Evolutionary conservation across 2,797 vertebrate genomes (phyloP), one percentile per base, ranked within the genome.

Genomic region (Pelodytes ibericus): DNA sequence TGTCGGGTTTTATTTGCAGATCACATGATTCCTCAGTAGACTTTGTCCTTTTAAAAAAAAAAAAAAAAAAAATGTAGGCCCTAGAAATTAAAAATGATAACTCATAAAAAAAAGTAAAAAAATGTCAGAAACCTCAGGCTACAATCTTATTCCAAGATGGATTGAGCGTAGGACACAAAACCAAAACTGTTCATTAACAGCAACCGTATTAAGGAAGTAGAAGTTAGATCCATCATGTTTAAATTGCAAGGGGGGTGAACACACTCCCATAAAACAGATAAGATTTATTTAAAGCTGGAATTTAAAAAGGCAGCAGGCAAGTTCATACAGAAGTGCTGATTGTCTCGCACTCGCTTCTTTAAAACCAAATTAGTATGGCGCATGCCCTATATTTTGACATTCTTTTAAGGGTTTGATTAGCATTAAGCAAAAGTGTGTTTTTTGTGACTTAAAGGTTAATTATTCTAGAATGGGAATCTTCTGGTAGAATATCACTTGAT

Each of bases 1-100:
- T 86, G 84, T 77, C 81, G 91, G 93, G 91, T 93, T 95, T 89
- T 86, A 95, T 95, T 94, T 58, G 77, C 53, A 81, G 86, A 86
- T 86, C 86, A 87, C 83, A 83, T 84, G 88, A 85, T 83, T 86
- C 82, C 81, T 77, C 68, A 70, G 82, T 66, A 79, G 82, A 80
- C 65, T 80, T 77, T 76, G 58, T 80, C 86, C 84, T 80, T 84
- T 83, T 74, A 74, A 80, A n/a, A n/a, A n/a, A n/a, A n/a, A n/a
- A n/a, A n/a, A n/a, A n/a, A n/a, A n/a, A n/a, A n/a, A n/a, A n/a
- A n/a, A n/a, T n/a, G 61, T 60, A 86, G 85, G 90, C 85, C 83
- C 87, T 85, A 79, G 80, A 69, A 84, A 84, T 81, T 69, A 81
- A 83, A 58, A 72, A 77, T 66, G 82, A 81, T 77, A 79, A 58